Evolutionary conservation across 1,140 invertebrate species (phyloP).

Genomic region (Acromyrmex charruanus): DNA sequence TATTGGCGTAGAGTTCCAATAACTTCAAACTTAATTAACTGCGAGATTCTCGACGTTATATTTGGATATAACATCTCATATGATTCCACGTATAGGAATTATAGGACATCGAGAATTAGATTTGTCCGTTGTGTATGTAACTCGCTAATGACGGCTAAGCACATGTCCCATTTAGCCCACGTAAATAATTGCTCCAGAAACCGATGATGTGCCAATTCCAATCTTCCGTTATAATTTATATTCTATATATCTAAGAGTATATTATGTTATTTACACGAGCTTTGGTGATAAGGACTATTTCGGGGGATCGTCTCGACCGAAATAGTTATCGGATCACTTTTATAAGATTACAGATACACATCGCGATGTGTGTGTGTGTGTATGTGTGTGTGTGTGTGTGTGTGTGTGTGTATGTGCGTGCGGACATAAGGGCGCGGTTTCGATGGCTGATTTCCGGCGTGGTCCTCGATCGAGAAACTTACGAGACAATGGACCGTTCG

Average conservation of each 20-base stretch:
- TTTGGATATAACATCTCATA: constrained; percentile 12
- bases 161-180: constrained; percentile 17
- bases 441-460: constrained; percentile 78
- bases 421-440: constrained; percentile 72
- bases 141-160: not conserved
- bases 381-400: not conserved
- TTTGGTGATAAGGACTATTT: constrained; percentile 4
- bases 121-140: not conserved
- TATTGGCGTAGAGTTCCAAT: not conserved
- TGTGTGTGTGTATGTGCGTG: not conserved
- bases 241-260: not conserved
- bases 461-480: constrained; percentile 75
- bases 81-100: constrained; percentile 6
- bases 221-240: constrained; percentile 2
- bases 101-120: constrained; percentile 25
- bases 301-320: not conserved
- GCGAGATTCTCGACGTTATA: constrained; percentile 23
- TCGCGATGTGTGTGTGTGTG: not conserved
- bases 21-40: constrained; percentile 31
- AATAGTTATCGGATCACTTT: constrained; percentile 24
- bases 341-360: constrained; percentile 25
- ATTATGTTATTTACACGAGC: constrained; percentile 25
- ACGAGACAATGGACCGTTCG: constrained; percentile 65
- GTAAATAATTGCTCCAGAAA: constrained; percentile 42
- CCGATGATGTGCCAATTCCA: not conserved